Evolutionary conservation across 2,888 invertebrate genomes (phyloP), one percentile per base, ranked within the genome.

Genomic region (Macaria notata): DNA sequence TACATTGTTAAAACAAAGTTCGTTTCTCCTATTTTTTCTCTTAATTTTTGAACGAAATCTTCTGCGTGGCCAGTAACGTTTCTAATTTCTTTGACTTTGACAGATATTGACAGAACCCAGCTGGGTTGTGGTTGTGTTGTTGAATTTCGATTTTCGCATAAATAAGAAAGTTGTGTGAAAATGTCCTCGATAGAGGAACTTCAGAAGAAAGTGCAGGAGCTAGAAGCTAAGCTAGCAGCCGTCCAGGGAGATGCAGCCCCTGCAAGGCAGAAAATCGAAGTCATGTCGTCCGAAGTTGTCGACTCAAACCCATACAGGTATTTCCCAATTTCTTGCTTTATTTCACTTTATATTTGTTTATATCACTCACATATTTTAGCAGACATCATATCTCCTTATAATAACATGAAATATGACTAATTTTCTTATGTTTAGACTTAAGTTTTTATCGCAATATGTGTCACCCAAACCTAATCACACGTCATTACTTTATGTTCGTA

Each of bases 291-390:
- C 0, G 98, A 99, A 93, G 99, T 99, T 7, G 96, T 98, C 8
- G 99, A 99, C 89, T 96, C 98, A 1, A 99, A 99, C 93, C 99
- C 99, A 0, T 99, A 99, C 93, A 97, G 97, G 97, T 97, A 90
- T 74, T 74, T 72, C 43, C 4, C 0, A 3, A 46, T 55, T 60
- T 64, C 60, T 46, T 9, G 54, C 9, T 46, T 19, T 31, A 42
- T 62, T 33, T 42, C 39, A 29, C 7, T 3, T 38, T 1, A 47
- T 19, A 5, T 4, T 49, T 41, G 4, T 9, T 51, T 43, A 46
- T 8, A 19, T 9, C n/a, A 46, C 8, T 38, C 3, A 9, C 3
- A 8, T 44, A 36, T 8, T n/a, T 3, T 36, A 36, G 9, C 0
- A 29, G 3, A 33, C 30, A 42, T 4, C 0, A 3, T 42, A n/a